Evolutionary conservation across 2,888 invertebrate species (phyloP).

Genomic region (Drosophila barbarae): DNA sequence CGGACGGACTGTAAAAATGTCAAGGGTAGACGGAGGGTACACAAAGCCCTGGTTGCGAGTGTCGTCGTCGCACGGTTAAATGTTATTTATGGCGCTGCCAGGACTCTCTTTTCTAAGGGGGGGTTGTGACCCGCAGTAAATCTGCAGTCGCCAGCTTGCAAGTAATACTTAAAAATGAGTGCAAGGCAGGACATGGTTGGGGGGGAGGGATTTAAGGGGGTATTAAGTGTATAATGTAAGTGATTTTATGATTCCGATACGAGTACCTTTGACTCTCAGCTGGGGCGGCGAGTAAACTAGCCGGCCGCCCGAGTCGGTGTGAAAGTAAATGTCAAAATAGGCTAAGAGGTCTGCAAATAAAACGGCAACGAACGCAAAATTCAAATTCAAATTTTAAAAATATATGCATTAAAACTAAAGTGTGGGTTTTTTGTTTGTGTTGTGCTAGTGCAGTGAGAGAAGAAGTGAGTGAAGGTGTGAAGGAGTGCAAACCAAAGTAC

Average conservation of each 20-base stretch:
- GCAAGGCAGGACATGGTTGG: conserved; percentile 2
- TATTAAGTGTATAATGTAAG: conserved; percentile 1
- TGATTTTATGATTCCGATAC: conserved; percentile 41
- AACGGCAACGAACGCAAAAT: conserved; percentile 32
- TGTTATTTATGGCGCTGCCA: conserved; percentile 69
- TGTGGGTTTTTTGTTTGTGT: conserved; percentile 3
- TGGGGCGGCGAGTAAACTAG: conserved; percentile 85
- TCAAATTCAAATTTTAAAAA: conserved; percentile 25
- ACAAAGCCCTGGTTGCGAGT: conserved; percentile 7
- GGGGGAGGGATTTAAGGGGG: not conserved
- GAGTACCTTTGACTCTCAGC: conserved; percentile 86
- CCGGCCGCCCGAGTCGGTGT: conserved; percentile 87
- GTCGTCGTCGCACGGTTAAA: conserved; percentile 50
- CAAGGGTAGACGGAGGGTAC: conserved; percentile 52
- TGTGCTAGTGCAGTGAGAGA: conserved; percentile 29
- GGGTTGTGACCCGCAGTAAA: conserved; percentile 46
- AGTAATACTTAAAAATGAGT: conserved; percentile 24
- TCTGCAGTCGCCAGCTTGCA: conserved; percentile 59
- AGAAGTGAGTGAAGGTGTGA: conserved; percentile 17
- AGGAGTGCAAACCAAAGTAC: conserved; percentile 38
- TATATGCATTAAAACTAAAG: conserved; percentile 30
- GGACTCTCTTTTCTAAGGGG: not conserved
- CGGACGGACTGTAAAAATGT: conserved; percentile 52
- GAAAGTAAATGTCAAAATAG: conserved; percentile 87
- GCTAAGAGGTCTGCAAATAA: conserved; percentile 86